Conservation (phyloP, 2,888 invertebrate species). For the Clanis bilineata region DNA sequence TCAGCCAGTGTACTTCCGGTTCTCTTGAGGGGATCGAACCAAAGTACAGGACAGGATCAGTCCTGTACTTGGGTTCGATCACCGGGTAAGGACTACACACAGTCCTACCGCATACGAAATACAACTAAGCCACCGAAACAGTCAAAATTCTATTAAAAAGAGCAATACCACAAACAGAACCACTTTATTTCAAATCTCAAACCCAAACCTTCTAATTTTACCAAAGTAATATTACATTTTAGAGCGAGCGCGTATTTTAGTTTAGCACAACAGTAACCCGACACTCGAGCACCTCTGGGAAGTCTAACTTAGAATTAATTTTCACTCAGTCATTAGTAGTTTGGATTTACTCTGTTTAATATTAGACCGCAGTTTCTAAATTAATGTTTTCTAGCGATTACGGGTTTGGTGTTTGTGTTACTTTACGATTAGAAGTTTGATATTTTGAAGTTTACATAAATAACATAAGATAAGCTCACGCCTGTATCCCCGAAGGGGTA, state of each 20-base stretch:
- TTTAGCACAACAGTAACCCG: conserved; percentile 11
- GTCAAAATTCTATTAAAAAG: background rate
- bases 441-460: too few relatives aligned
- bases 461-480: too few relatives aligned
- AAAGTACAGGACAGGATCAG: too few relatives aligned
- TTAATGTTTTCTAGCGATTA: background rate
- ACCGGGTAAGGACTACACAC: too few relatives aligned
- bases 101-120: too few relatives aligned
- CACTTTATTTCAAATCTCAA: background rate
- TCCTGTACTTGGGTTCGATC: too few relatives aligned
- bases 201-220: background rate
- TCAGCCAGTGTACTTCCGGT: too few relatives aligned
- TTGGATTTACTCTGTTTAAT: background rate
- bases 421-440: too few relatives aligned
- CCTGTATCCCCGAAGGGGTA: too few relatives aligned
- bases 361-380: background rate
- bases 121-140: too few relatives aligned
- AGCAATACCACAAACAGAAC: background rate
- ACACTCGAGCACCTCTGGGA: conserved; percentile 4
- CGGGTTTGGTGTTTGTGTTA: background rate
- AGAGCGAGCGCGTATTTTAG: background rate
- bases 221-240: background rate
- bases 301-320: conserved; percentile 4
- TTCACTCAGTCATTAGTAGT: background rate
- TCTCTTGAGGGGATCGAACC: too few relatives aligned